Evolutionary conservation across 2,113 vertebrate genomes (phyloP).

Genomic region (Mellivora capensis): DNA sequence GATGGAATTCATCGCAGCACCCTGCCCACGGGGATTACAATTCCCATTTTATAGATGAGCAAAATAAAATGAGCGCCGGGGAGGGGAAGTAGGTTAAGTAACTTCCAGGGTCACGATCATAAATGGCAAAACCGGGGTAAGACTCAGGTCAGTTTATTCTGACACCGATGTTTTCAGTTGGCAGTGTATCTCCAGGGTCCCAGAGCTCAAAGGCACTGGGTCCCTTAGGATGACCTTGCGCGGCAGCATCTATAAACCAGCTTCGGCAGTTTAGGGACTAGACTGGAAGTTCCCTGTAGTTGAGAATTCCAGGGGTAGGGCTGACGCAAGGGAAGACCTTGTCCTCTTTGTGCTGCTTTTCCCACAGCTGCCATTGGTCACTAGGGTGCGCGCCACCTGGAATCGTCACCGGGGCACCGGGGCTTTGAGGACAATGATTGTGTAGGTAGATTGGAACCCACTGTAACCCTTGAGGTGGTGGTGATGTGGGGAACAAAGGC

Average conservation of each 20-base stretch:
- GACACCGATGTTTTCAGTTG: background rate
- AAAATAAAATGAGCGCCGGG: background rate
- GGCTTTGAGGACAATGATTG: background rate
- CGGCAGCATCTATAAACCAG: background rate
- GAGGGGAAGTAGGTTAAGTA: background rate
- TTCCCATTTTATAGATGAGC: background rate
- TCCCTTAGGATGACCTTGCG: background rate
- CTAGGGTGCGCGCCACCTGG: accelerated
- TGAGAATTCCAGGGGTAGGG: background rate
- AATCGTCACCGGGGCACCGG: accelerated
- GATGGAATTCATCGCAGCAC: background rate
- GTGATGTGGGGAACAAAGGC: background rate
- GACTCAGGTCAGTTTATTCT: background rate
- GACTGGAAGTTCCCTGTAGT: background rate
- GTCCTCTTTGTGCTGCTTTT: background rate
- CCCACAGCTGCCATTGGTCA: accelerated
- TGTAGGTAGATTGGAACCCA: background rate
- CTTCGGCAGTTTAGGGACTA: background rate
- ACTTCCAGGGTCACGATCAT: background rate
- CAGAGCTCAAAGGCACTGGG: background rate
- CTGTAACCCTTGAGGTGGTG: background rate
- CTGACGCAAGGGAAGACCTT: background rate
- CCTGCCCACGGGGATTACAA: background rate
- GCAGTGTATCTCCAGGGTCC: background rate
- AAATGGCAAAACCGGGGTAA: background rate